Percentiles rank a stretch among this genome's conserved stretches.
Conservation (phyloP, 2,797 vertebrate species). For the Cephalopachus bancanus region DNA sequence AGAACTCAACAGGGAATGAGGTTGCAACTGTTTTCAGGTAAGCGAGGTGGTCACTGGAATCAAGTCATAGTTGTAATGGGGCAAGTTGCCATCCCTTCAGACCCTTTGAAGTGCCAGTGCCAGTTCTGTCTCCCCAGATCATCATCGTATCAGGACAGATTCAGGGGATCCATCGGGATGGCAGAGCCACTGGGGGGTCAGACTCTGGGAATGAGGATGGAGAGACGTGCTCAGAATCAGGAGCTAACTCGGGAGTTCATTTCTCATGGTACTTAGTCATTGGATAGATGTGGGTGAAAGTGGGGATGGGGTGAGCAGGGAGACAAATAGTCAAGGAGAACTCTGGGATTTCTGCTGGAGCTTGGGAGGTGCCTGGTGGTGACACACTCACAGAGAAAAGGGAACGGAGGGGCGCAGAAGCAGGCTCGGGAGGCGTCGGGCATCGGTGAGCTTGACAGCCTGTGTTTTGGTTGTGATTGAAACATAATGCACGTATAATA, state of each 20-base stretch:
- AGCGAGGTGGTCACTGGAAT: fast-evolving
- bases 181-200: slow-evolving; percentile 76
- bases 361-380: not conserved
- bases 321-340: fast-evolving
- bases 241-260: not conserved
- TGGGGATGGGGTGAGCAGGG: not conserved
- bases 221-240: not conserved
- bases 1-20: not conserved
- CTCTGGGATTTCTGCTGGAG: not conserved
- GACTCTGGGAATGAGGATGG: slow-evolving; percentile 51
- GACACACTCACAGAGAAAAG: not conserved
- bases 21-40: too few species aligned
- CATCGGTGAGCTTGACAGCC: not conserved
- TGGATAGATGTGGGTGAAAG: not conserved
- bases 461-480: slow-evolving; percentile 27
- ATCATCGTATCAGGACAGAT: slow-evolving; percentile 94
- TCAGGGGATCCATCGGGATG: slow-evolving; percentile 95
- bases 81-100: slow-evolving; percentile 88
- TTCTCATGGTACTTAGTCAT: not conserved
- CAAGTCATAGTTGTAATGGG: slow-evolving; percentile 96
- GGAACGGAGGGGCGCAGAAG: not conserved
- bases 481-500: not conserved
- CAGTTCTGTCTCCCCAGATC: slow-evolving; percentile 92
- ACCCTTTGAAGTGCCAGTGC: slow-evolving; percentile 92
- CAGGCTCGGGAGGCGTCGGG: not conserved